Evolutionary conservation across 2,797 vertebrate species (phyloP).

Genomic region (Discoglossus pictus): DNA sequence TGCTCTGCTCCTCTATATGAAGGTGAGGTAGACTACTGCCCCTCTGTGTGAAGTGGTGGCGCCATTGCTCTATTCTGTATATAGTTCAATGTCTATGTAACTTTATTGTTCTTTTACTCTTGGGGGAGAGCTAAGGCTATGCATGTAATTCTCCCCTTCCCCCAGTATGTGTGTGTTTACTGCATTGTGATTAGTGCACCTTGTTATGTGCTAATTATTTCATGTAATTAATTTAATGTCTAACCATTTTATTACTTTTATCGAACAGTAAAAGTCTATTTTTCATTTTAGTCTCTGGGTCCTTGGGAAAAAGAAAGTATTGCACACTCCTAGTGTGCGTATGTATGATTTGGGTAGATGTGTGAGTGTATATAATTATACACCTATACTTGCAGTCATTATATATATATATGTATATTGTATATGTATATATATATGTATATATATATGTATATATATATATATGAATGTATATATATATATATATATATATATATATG

Average conservation of each 20-base stretch:
- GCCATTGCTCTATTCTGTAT: constrained; percentile 49
- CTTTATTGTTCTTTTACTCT: constrained; percentile 11
- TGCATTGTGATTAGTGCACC: constrained; percentile 57
- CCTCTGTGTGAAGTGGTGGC: not conserved
- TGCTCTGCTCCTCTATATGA: constrained; percentile 21
- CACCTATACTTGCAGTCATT: not conserved
- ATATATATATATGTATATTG: no score
- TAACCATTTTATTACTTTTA: constrained; percentile 73
- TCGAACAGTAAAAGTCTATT: constrained; percentile 68
- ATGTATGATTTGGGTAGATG: not conserved
- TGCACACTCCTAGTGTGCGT: not conserved
- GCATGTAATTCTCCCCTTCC: constrained; percentile 31
- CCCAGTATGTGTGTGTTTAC: constrained; percentile 44
- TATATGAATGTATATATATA: no score
- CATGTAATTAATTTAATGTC: constrained; percentile 72
- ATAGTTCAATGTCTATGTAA: constrained; percentile 46
- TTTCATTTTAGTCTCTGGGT: constrained; percentile 68
- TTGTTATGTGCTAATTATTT: constrained; percentile 54
- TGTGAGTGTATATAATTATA: not conserved
- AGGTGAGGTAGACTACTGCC: constrained; percentile 2
- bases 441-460: no score
- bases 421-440: no score
- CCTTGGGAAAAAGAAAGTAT: constrained; percentile 50
- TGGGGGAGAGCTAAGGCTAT: constrained; percentile 16
- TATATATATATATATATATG: no score